phyloP scores from a whole-genome alignment of 2,113 vertebrate species.

The Pogona vitticeps region DNA sequence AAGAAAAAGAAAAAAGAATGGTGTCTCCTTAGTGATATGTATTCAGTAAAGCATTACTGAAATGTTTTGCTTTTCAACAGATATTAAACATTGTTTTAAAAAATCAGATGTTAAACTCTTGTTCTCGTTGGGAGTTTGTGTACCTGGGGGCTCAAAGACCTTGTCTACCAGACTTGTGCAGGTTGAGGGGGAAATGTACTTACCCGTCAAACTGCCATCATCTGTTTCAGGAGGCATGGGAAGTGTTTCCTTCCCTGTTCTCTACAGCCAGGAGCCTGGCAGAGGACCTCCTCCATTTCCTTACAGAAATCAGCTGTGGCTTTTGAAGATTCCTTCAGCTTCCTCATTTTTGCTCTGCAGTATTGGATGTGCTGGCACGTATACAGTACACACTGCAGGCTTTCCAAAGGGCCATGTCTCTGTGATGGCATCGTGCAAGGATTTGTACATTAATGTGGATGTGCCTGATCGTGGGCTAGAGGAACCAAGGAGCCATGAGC shows the following conservation, averaged over 20 bases:
- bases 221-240: not conserved
- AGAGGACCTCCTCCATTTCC: not conserved
- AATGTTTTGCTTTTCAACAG: not conserved
- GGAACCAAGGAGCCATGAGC: not conserved
- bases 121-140: not conserved
- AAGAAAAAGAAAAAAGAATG: too few species aligned
- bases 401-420: not conserved
- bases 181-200: not conserved
- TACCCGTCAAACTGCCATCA: not conserved
- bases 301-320: not conserved
- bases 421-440: conserved; percentile 4
- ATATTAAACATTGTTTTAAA: not conserved
- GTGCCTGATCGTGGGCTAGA: not conserved
- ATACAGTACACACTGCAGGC: too few species aligned
- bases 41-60: not conserved
- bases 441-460: conserved; percentile 3
- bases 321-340: not conserved
- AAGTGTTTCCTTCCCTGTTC: not conserved
- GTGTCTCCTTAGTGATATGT: too few species aligned
- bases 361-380: not conserved
- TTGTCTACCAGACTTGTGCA: not conserved
- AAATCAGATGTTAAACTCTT: not conserved
- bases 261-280: not conserved
- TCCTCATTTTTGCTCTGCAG: not conserved
- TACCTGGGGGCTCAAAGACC: not conserved